Evolutionary conservation across 2,113 vertebrate species (phyloP).

Genomic region (Pangasianodon gigas): DNA sequence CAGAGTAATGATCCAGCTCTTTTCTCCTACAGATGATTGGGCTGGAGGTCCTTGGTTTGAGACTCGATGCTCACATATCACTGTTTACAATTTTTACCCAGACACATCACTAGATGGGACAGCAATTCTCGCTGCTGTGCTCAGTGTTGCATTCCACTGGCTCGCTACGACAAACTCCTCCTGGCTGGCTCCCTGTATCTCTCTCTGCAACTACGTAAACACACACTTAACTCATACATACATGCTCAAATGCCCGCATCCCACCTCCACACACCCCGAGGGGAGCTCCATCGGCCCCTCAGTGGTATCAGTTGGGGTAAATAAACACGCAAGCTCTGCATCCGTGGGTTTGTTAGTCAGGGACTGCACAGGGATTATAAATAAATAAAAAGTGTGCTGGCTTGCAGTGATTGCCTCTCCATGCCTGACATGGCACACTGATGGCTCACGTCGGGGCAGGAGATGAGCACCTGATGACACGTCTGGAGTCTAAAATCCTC

Average conservation of each 20-base stretch:
- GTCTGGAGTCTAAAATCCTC: constrained; percentile 68
- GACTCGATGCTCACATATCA: constrained; percentile 67
- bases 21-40: constrained; percentile 61
- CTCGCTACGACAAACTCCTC: constrained; percentile 54
- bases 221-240: constrained; percentile 51
- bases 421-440: constrained; percentile 74
- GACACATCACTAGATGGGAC: constrained; percentile 53
- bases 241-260: constrained; percentile 12
- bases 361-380: constrained; percentile 66
- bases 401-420: constrained; percentile 71
- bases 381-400: constrained; percentile 56
- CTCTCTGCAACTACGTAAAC: constrained; percentile 42
- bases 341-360: constrained; percentile 66
- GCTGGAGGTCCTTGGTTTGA: constrained; percentile 59
- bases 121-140: constrained; percentile 59
- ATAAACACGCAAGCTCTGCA: constrained; percentile 61
- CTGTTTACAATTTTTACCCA: constrained; percentile 59
- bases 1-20: constrained; percentile 62
- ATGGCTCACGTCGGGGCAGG: constrained; percentile 64
- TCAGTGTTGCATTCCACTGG: constrained; percentile 67
- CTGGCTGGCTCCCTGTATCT: constrained; percentile 59
- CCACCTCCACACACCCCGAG: constrained; percentile 34
- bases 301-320: constrained; percentile 46
- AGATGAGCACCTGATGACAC: constrained; percentile 72
- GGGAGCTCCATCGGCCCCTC: constrained; percentile 49